Conservation (phyloP, 2,888 invertebrate species). For the Drosophila acutilabella region DNA sequence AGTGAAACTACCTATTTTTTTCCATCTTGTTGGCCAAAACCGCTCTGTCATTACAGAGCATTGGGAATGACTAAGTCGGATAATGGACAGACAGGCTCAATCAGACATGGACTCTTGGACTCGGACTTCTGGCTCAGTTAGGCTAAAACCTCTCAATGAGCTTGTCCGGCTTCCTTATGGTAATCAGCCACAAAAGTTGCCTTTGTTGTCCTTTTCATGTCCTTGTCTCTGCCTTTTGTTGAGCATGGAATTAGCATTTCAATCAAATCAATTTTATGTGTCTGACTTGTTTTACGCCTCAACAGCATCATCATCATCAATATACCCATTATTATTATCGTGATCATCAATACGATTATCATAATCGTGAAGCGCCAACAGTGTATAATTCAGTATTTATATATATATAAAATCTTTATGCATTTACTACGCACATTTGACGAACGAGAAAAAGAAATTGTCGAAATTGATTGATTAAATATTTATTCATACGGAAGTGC, state of each 20-base stretch:
- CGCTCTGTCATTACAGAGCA: conserved; percentile 50
- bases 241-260: conserved; percentile 75
- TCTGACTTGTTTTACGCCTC: conserved; percentile 74
- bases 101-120: neutral
- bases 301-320: conserved; percentile 38
- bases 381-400: conserved; percentile 43
- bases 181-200: conserved; percentile 44
- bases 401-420: no score
- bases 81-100: conserved; percentile 21
- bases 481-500: conserved; percentile 70
- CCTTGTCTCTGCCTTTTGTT: neutral
- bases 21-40: conserved; percentile 15
- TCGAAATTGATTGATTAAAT: conserved; percentile 67
- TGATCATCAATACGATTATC: conserved; percentile 27
- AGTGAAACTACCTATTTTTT: conserved; percentile 1
- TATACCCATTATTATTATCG: conserved; percentile 32
- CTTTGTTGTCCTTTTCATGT: conserved; percentile 36
- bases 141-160: conserved; percentile 19
- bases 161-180: conserved; percentile 44
- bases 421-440: conserved; percentile 40
- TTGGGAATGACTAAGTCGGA: conserved; percentile 46
- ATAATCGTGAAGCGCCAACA: conserved; percentile 29
- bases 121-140: no score
- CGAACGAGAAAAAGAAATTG: conserved; percentile 59
- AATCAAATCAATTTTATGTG: conserved; percentile 78